These are phyloP conservation scores for Limnephilus marmoratus DNA, from an alignment of 2,888 invertebrate genomes.

Conservation along the genomic window DNA sequence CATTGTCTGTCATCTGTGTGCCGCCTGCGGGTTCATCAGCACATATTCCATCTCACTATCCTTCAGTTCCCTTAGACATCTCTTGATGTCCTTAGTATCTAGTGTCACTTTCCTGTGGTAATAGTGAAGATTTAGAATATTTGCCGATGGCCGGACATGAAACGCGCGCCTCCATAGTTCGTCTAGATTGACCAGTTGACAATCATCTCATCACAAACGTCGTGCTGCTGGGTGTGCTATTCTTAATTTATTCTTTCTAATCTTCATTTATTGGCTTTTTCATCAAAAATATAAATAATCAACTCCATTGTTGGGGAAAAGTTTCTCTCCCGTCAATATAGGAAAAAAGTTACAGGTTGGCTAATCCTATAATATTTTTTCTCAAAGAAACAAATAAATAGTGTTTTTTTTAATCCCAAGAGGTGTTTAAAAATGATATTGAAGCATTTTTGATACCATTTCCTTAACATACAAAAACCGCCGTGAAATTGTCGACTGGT, in stretches of 20 bases:
- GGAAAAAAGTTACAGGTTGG: not conserved
- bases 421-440: not conserved
- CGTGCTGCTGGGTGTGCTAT: slow-evolving; percentile 64
- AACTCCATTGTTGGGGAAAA: not conserved
- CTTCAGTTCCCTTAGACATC: not conserved
- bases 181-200: slow-evolving; percentile 20
- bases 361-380: not conserved
- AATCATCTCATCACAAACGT: slow-evolving; percentile 48
- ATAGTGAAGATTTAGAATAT: not conserved
- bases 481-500: slow-evolving; percentile 44
- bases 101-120: not conserved
- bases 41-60: slow-evolving; percentile 12
- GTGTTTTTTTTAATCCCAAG: not conserved
- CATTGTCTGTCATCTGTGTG: slow-evolving; percentile 49
- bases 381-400: not conserved
- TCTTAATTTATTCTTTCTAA: slow-evolving; percentile 40
- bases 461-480: not conserved
- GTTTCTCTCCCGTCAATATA: not conserved
- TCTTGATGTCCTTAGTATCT: not conserved
- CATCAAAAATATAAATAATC: not conserved
- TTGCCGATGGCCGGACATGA: not conserved
- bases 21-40: slow-evolving; percentile 40
- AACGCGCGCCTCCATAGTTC: slow-evolving; percentile 21
- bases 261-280: not conserved
- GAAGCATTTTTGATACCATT: not conserved